A percentile compares a stretch with the other conserved stretches of the same genome.
Evolutionary conservation across 2,113 vertebrate species (phyloP).

Genomic region (Cynocephalus volans): DNA sequence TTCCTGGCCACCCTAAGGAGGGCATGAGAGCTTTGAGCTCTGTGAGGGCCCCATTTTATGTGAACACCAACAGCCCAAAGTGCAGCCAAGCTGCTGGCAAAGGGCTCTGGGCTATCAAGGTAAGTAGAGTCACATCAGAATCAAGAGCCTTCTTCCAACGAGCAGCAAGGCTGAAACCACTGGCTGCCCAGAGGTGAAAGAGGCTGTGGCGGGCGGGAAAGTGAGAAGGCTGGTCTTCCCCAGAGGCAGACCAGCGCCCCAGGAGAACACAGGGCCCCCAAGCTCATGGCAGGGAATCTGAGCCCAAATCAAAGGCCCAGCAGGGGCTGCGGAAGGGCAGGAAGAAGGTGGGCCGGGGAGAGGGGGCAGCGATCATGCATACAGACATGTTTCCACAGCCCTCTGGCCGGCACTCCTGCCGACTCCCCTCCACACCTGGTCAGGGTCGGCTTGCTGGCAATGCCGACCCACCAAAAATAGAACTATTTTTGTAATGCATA

Average conservation of each 20-base stretch:
- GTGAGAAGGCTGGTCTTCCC: background rate
- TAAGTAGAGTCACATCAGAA: background rate
- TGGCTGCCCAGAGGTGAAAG: rapidly evolving
- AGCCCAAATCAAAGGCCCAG: background rate
- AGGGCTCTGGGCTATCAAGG: background rate
- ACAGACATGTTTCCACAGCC: background rate
- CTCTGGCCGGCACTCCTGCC: background rate
- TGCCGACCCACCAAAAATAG: constrained; percentile 76
- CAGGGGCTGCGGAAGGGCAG: background rate
- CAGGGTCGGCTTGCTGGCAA: constrained; percentile 49
- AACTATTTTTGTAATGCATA: background rate
- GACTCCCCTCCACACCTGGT: constrained; percentile 77
- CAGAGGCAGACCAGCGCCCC: background rate
- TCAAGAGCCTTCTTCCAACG: background rate
- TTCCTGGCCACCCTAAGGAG: background rate
- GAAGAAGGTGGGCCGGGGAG: background rate
- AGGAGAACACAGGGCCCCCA: background rate
- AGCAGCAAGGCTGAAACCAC: background rate
- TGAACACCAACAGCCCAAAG: background rate
- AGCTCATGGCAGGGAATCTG: background rate
- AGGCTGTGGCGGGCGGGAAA: rapidly evolving
- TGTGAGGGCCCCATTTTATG: background rate
- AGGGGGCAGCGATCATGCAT: background rate
- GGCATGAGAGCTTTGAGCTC: background rate
- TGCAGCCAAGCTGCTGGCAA: background rate